Percentiles rank a stretch among this genome's conserved stretches.
Evolutionary conservation across 2,888 invertebrate genomes (phyloP).

Genomic region (Lucinisca nassula): DNA sequence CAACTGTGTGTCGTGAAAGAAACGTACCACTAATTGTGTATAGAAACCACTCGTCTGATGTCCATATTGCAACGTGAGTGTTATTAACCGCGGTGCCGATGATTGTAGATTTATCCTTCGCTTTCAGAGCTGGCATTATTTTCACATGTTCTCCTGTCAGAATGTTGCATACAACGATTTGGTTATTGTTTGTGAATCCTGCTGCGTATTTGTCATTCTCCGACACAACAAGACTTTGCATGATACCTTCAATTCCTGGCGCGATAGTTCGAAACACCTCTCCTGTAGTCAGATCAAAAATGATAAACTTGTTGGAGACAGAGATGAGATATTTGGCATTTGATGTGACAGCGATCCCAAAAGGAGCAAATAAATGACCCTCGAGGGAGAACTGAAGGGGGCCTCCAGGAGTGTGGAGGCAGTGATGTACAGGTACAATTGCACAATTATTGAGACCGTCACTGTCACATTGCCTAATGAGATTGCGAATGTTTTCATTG

Average conservation of each 20-base stretch:
- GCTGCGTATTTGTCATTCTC: slow-evolving; percentile 98
- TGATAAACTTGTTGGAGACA: slow-evolving; percentile 97
- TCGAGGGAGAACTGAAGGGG: slow-evolving; percentile 99
- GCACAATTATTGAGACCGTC: slow-evolving; percentile 97
- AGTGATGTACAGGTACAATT: slow-evolving; percentile 97
- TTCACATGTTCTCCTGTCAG: slow-evolving; percentile 97
- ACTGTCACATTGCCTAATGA: slow-evolving; percentile 96
- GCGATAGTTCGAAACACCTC: slow-evolving; percentile 96
- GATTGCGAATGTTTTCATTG: slow-evolving; percentile 93
- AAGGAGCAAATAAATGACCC: slow-evolving; percentile 97
- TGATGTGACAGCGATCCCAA: slow-evolving; percentile 86
- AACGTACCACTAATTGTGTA: slow-evolving; percentile 81
- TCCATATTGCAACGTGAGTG: slow-evolving; percentile 85
- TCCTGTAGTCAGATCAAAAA: slow-evolving; percentile 98
- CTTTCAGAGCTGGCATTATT: slow-evolving; percentile 94
- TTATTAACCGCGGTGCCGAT: slow-evolving; percentile 84
- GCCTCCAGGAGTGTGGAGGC: slow-evolving; percentile 99
- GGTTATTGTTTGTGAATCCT: slow-evolving; percentile 98
- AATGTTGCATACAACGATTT: slow-evolving; percentile 96
- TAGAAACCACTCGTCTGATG: slow-evolving; percentile 81
- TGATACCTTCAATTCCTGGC: slow-evolving; percentile 96
- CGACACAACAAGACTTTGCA: slow-evolving; percentile 97
- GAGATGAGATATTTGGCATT: slow-evolving; percentile 93
- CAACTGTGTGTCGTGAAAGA: slow-evolving; percentile 73
- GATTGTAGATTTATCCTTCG: slow-evolving; percentile 86